A percentile compares a stretch with the other conserved stretches of the same genome.
Evolutionary conservation across 2,888 invertebrate species (phyloP).

Genomic region (Cantharis rustica): DNA sequence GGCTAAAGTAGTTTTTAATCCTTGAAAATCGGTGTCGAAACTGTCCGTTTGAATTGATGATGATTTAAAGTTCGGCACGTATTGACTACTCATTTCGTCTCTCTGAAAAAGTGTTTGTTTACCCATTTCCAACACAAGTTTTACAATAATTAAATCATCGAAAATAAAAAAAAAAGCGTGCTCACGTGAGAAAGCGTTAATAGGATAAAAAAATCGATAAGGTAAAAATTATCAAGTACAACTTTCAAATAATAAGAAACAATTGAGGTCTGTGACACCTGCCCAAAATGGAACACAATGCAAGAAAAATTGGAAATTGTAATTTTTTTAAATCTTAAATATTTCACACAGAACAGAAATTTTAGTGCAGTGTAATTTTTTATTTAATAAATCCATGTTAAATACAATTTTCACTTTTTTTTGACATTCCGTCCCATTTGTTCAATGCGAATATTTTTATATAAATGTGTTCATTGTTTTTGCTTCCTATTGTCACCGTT

Average conservation of each 20-base stretch:
- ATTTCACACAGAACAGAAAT: too few species aligned
- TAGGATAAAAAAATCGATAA: background rate
- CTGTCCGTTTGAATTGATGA: constrained; percentile 34
- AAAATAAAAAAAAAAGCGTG: background rate
- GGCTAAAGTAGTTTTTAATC: constrained; percentile 48
- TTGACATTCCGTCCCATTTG: too few species aligned
- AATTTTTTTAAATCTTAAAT: too few species aligned
- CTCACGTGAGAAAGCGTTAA: background rate
- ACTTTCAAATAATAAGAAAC: background rate
- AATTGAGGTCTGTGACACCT: too few species aligned
- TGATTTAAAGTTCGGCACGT: constrained; percentile 28
- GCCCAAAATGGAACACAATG: too few species aligned
- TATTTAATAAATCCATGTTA: too few species aligned
- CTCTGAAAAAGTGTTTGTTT: constrained; percentile 37
- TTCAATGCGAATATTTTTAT: too few species aligned
- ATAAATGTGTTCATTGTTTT: too few species aligned
- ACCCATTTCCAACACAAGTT: background rate
- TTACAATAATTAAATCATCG: background rate
- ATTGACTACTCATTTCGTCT: constrained; percentile 46
- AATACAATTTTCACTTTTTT: too few species aligned
- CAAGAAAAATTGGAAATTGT: too few species aligned
- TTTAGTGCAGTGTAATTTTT: too few species aligned
- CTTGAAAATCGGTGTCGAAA: constrained; percentile 39
- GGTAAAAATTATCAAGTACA: background rate
- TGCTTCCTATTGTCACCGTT: too few species aligned